Base-by-base conservation (phyloP, 2,888 invertebrate genomes). In the Melinaea marsaeus region DNA sequence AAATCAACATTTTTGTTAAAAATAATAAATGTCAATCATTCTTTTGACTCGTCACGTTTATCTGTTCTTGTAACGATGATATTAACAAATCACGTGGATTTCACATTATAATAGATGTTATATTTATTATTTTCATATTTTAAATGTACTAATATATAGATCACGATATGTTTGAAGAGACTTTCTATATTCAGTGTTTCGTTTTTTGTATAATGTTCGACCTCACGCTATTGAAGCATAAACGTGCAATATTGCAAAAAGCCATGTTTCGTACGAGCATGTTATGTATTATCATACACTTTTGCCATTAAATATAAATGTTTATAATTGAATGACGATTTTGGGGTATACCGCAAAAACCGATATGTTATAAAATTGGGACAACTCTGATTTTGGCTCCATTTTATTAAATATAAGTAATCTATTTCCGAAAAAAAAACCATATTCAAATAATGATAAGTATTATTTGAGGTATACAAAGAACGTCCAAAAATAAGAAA, bases 1-100 rank as follows among this genome's bases (percentile, higher is more conserved):
- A 58, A 63, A 42, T 57, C 59, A 64, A 63, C 13, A 45, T 61
- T 64, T 57, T 11, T 45, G 57, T 55, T n/a, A 11, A 54, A 60
- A 60, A 33, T 13, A 57, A 46, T n/a, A 34, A 45, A 11, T 56
- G 55, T 33, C 58, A 62, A 62, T 58, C 54, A 51, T 42, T 51
- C 47, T 57, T 45, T 46, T 51, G 32, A 45, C 11, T 34, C 51
- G 22, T 22, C 22, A 22, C 22, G 22, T 22, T 22, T 22, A 22
- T 22, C 22, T 22, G 22, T 22, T 22, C 22, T 1, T 22, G 22
- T 22, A 22, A 22, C 22, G 22, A 22, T 22, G 22, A 22, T 22
- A 22, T 22, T 22, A 22, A 22, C 22, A 22, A 22, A 22, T 22
- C 22, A 22, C 22, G 22, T 22, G 22, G 22, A 22, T 22, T 22